Evolutionary conservation across 1,140 invertebrate species (phyloP).

Genomic region (Diploscapter pachys): DNA sequence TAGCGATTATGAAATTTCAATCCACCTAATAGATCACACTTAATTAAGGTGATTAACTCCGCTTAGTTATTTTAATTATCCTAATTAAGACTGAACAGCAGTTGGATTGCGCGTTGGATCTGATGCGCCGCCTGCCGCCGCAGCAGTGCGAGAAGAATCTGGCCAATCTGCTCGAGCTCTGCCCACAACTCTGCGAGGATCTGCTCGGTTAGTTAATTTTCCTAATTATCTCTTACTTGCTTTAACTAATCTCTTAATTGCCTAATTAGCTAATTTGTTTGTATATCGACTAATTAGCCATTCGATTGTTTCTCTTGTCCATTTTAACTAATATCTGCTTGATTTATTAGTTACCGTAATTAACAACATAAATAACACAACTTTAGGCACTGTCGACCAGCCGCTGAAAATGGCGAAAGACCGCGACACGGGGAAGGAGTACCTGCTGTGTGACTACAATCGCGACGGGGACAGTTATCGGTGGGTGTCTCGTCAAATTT

Average conservation of each 20-base stretch:
- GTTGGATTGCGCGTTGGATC: slow-evolving; percentile 94
- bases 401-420: slow-evolving; percentile 95
- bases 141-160: slow-evolving; percentile 98
- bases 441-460: slow-evolving; percentile 97
- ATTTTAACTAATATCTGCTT: background rate
- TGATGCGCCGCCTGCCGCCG: slow-evolving; percentile 95
- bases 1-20: no score
- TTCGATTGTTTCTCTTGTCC: no score
- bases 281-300: no score
- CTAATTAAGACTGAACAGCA: slow-evolving; percentile 81
- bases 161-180: slow-evolving; percentile 91
- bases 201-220: slow-evolving; percentile 70
- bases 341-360: background rate
- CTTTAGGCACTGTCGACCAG: slow-evolving; percentile 80
- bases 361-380: background rate
- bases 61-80: background rate
- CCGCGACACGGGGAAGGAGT: slow-evolving; percentile 79
- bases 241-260: no score
- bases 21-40: no score
- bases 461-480: slow-evolving; percentile 97
- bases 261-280: no score
- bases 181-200: slow-evolving; percentile 91
- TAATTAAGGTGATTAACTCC: no score
- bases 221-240: no score
- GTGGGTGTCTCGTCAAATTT: slow-evolving; percentile 60